Evolutionary conservation across 2,797 vertebrate genomes (phyloP), one percentile per base, ranked within the genome.

Genomic region (Bovichtus diacanthus): DNA sequence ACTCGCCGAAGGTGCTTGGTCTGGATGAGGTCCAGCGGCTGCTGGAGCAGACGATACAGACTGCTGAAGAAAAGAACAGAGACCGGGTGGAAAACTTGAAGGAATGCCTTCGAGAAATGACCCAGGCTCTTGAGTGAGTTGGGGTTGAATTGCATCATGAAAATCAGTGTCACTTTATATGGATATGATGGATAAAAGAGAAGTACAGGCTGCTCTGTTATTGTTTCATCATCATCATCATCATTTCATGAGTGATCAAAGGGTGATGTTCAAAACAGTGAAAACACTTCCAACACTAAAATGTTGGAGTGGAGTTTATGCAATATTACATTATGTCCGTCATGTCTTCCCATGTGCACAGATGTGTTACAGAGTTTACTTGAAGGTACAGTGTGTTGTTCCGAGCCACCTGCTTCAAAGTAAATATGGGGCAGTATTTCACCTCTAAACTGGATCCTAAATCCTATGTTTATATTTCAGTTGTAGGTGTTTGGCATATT

Each of bases 101-200:
- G 5, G 89, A 92, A 69, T 94, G 95, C 74, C 63, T 94, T 8
- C 70, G 86, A 65, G 94, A 94, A 80, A 49, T 94, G 75, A 88
- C 5, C 23, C 88, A 95, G 74, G 5, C 76, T 2, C 85, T 93
- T 15, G 82, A 88, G 12, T 94, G 70, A 92, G 59, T 8, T 15
- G 18, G 9, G 15, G 9, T 63, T 15, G 9, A 34, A 25, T 21
- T 49, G n/a, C 8, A 10, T 56, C 15, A 7, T 27, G 41, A 29
- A 55, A 47, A 36, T 29, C 19, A 58, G 11, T 23, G 3, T 49
- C 27, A 9, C 27, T 71, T 43, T 12, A 49, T 31, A 23, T 39
- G 13, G 46, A 34, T 11, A 5, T 13, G 12, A 62, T 34, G 36
- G 38, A 23, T 6, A 6, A 29, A 55, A 38, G 21, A 36, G 5